Evolutionary conservation across 1,140 invertebrate species (phyloP).

Genomic region (Littorina saxatilis): DNA sequence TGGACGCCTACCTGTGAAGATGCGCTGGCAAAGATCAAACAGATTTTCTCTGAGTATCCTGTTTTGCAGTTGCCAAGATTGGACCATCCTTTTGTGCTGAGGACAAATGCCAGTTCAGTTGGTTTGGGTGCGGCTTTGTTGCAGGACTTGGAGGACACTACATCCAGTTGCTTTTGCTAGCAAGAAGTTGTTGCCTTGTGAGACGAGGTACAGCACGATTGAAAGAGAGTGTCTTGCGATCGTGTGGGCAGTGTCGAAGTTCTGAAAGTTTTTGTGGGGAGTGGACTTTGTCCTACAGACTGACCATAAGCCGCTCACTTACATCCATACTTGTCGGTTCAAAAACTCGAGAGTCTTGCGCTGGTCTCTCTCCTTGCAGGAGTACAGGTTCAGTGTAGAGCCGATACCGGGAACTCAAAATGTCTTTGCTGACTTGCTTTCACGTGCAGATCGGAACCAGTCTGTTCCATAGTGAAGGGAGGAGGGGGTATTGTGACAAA

Average conservation of each 20-base stretch:
- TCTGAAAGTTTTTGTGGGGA: background rate
- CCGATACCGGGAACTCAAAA: background rate
- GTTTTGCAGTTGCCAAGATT: background rate
- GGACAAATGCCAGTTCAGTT: background rate
- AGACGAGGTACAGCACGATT: too few species aligned
- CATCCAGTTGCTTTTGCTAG: background rate
- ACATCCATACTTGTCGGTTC: background rate
- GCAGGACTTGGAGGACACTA: background rate
- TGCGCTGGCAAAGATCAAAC: background rate
- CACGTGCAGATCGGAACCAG: background rate
- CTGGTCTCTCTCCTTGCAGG: too few species aligned
- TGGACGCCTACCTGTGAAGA: background rate
- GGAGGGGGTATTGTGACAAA: too few species aligned
- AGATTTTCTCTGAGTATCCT: background rate
- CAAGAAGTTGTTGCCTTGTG: too few species aligned
- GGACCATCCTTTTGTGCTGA: background rate
- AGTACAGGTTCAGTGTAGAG: background rate
- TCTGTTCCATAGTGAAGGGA: background rate
- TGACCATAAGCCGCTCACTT: constrained; percentile 5
- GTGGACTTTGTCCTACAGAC: background rate
- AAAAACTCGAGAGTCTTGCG: background rate
- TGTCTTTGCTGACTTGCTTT: background rate
- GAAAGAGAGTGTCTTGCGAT: too few species aligned
- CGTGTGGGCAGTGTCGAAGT: background rate
- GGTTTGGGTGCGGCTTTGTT: too few species aligned